Conservation (phyloP, 2,797 vertebrate species). For the Phyllotis vaccarum region DNA sequence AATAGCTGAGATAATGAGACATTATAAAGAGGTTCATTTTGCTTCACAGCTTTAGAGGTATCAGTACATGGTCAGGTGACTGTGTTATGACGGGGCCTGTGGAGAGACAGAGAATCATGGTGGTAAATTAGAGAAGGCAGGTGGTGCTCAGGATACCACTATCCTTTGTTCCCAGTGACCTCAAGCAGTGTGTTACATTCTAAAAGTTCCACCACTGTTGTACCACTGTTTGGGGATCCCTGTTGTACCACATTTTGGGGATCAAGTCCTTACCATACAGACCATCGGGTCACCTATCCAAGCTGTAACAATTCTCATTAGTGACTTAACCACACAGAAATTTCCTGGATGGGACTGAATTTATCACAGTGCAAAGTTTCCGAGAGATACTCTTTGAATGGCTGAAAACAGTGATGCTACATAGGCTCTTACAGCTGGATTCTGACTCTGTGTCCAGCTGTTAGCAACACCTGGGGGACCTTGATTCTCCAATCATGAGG, state of each 20-base stretch:
- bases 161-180: not conserved
- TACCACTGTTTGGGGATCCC: not conserved
- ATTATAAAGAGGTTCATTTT: not conserved
- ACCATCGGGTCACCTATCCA: not conserved
- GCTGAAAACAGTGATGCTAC: not conserved
- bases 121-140: not conserved
- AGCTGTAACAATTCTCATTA: not conserved
- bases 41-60: not conserved
- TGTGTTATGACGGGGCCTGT: not conserved
- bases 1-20: not conserved
- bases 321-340: not conserved
- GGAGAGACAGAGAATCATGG: not conserved
- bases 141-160: accelerated
- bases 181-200: not conserved
- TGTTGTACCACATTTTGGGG: not conserved
- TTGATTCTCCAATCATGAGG: not conserved
- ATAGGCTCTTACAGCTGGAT: not conserved
- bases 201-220: not conserved
- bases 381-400: not conserved
- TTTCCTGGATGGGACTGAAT: not conserved
- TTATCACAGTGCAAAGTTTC: not conserved
- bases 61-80: not conserved
- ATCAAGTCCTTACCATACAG: not conserved
- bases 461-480: not conserved
- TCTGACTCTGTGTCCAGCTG: not conserved